Evolutionary conservation across 1,140 invertebrate species (phyloP).

Genomic region (Ooceraea biroi): DNA sequence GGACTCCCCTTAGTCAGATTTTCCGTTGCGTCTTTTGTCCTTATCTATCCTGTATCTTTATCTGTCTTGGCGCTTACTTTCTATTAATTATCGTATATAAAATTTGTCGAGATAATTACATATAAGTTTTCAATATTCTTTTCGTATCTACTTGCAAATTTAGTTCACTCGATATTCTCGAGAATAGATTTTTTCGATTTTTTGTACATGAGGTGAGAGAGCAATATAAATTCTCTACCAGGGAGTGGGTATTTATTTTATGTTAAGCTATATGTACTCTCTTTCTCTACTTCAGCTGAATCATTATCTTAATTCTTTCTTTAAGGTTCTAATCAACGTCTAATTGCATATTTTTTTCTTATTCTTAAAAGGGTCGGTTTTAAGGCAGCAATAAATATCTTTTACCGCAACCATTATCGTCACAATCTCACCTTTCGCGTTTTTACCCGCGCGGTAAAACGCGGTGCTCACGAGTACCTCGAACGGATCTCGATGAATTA

Average conservation of each 20-base stretch:
- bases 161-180: background rate
- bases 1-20: background rate
- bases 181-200: conserved; percentile 4
- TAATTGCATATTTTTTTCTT: background rate
- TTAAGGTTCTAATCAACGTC: background rate
- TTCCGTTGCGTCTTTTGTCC: background rate
- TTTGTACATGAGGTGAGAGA: background rate
- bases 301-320: no score
- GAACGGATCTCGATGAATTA: conserved; percentile 39
- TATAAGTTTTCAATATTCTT: background rate
- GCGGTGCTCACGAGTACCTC: background rate
- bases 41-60: background rate
- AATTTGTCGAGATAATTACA: background rate
- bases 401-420: background rate
- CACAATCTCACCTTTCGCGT: background rate
- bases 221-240: background rate
- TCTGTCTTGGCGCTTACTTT: background rate
- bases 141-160: background rate
- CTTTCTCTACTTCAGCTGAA: no score
- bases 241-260: conserved; percentile 19
- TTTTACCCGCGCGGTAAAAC: conserved; percentile 15
- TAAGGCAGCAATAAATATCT: background rate
- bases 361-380: background rate
- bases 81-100: background rate
- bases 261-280: background rate